These are phyloP conservation scores for Anser cygnoides DNA, from an alignment of 2,113 vertebrate genomes.

Conservation along the genomic window DNA sequence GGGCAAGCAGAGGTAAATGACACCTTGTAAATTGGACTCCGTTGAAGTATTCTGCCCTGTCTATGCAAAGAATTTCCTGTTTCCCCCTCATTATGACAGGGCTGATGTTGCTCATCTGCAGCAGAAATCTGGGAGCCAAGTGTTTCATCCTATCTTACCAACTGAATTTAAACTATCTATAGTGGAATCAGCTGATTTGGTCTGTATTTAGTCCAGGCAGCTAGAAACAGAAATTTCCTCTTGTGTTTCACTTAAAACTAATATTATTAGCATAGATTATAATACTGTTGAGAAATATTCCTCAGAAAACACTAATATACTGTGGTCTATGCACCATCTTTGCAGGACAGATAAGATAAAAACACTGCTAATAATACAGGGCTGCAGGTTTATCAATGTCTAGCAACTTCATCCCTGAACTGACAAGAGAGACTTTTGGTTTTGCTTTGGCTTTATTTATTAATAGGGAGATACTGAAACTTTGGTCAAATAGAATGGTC, in stretches of 20 bases:
- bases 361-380: not conserved
- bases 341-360: not conserved
- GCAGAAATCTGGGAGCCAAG: not conserved
- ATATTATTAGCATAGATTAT: not conserved
- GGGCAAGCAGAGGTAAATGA: not conserved
- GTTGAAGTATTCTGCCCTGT: not conserved
- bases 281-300: not conserved
- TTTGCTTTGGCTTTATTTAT: not conserved
- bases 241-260: not conserved
- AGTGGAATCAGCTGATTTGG: not conserved
- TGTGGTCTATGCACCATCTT: not conserved
- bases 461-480: not conserved
- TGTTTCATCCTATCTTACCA: not conserved
- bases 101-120: not conserved
- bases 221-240: not conserved
- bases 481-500: not conserved
- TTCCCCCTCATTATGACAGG: not conserved
- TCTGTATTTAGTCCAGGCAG: not conserved
- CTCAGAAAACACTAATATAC: not conserved
- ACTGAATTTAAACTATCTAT: not conserved
- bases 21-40: not conserved
- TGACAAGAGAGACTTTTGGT: not conserved
- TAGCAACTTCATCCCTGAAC: not conserved
- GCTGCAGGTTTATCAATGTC: not conserved
- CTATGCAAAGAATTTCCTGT: not conserved